phyloP scores from a whole-genome alignment of 2,888 invertebrate species.

The Ennomos fuscantarius region DNA sequence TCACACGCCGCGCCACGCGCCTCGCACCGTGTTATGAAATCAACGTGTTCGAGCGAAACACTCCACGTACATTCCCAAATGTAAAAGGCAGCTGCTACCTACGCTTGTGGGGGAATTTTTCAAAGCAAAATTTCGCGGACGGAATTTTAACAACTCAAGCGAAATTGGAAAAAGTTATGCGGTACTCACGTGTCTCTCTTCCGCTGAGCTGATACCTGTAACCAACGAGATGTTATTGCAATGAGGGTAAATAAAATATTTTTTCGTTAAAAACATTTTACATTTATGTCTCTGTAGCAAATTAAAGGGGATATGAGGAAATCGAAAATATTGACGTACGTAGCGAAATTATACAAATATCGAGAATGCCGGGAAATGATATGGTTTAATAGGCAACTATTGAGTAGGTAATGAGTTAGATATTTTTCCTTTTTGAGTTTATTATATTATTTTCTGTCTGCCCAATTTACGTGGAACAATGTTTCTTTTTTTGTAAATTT shows the following conservation, averaged over 20 bases:
- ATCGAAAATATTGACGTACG: slow-evolving; percentile 29
- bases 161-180: slow-evolving; percentile 69
- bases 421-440: slow-evolving; percentile 16
- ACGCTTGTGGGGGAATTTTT: slow-evolving; percentile 68
- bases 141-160: slow-evolving; percentile 68
- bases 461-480: not conserved
- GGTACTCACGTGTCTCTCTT: slow-evolving; percentile 83
- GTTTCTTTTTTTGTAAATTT: slow-evolving; percentile 7
- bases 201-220: slow-evolving; percentile 83
- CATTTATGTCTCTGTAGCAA: slow-evolving; percentile 20
- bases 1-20: slow-evolving; percentile 50
- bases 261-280: slow-evolving; percentile 25
- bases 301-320: slow-evolving; percentile 29
- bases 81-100: slow-evolving; percentile 70
- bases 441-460: not conserved
- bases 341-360: slow-evolving; percentile 20
- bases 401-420: slow-evolving; percentile 21
- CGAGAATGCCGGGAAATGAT: slow-evolving; percentile 14
- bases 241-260: slow-evolving; percentile 25
- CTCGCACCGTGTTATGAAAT: slow-evolving; percentile 79
- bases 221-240: slow-evolving; percentile 45
- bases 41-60: slow-evolving; percentile 83
- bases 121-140: slow-evolving; percentile 70
- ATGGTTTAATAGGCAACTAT: slow-evolving; percentile 15
- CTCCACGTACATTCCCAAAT: slow-evolving; percentile 77